These are phyloP conservation scores for Anthoscopus minutus DNA, from an alignment of 2,113 vertebrate species.

Conservation along the genomic window DNA sequence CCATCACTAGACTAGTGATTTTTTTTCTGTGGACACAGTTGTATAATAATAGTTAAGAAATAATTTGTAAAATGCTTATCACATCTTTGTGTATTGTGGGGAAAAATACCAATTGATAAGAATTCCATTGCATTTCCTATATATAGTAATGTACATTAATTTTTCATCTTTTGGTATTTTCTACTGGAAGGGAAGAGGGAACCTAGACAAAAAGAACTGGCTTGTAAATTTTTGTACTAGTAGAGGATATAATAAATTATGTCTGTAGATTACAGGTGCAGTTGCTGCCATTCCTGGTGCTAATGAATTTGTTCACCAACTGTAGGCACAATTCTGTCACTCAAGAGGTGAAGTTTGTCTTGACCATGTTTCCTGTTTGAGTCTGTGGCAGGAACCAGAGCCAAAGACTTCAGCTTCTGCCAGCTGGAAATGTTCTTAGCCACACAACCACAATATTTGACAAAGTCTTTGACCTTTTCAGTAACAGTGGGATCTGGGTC, in stretches of 20 bases:
- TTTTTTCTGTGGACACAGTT: background rate
- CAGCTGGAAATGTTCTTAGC: background rate
- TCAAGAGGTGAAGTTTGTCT: background rate
- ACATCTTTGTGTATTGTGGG: background rate
- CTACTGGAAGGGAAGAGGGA: background rate
- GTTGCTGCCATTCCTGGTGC: background rate
- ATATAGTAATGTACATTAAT: background rate
- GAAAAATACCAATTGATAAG: background rate
- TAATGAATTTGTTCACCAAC: background rate
- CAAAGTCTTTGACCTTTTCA: background rate
- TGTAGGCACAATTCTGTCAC: background rate
- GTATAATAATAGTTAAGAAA: background rate
- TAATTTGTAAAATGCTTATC: background rate
- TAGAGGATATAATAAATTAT: background rate
- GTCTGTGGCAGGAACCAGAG: background rate
- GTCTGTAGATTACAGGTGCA: background rate
- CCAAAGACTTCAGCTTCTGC: background rate
- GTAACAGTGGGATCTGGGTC: background rate
- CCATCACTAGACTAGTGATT: background rate
- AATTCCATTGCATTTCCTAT: background rate
- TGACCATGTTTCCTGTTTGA: background rate
- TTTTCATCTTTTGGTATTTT: background rate
- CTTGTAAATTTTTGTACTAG: background rate
- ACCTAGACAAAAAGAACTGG: background rate
- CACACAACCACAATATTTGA: background rate